Evolutionary conservation across 2,888 invertebrate genomes (phyloP), one percentile per base, ranked within the genome.

Genomic region (Frankliniella fusca): DNA sequence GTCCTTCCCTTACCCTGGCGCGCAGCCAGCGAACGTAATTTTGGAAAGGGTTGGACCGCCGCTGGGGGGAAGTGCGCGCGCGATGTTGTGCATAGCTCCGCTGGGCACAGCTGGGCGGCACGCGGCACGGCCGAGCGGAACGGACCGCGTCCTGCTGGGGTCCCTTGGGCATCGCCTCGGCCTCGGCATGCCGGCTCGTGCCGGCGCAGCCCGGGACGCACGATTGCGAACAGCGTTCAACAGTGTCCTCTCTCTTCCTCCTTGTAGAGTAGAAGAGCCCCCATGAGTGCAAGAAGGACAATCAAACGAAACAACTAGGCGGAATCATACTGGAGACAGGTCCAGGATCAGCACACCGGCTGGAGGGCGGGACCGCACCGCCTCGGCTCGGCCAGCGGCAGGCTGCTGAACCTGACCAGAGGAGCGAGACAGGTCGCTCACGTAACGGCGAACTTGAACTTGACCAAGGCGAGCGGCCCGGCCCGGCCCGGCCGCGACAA

Each of bases 391-490:
- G 61, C 15, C 61, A 61, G n/a, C 15, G 54, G 54, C 54, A 0
- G 61, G n/a, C n/a, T n/a, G 61, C 20, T 61, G 3, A 38, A 38
- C 38, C 38, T 38, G 61, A 61, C 15, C n/a, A 18, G 61, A 61
- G 10, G 50, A 9, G 50, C 50, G 50, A 15, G 50, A 50, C 54
- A 20, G 10, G 70, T 11, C 70, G 27, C 18, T 10, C 11, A 27
- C 70, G 70, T 76, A 76, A 76, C 70, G 70, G 27, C 70, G 70
- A 76, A 76, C 70, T 76, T 76, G 70, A 76, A 76, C 70, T 76
- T 76, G 70, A 23, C 27, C 70, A 27, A 12, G 27, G 12, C 70
- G 70, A 27, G 70, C 9, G 70, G 70, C 70, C 9, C 5, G 27
- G 12, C 70, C 10, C 1, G 12, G 23, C 70, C 8, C 70, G 23